Conservation (phyloP, 2,888 invertebrate genomes). For the Asteroscopus sphinx region DNA sequence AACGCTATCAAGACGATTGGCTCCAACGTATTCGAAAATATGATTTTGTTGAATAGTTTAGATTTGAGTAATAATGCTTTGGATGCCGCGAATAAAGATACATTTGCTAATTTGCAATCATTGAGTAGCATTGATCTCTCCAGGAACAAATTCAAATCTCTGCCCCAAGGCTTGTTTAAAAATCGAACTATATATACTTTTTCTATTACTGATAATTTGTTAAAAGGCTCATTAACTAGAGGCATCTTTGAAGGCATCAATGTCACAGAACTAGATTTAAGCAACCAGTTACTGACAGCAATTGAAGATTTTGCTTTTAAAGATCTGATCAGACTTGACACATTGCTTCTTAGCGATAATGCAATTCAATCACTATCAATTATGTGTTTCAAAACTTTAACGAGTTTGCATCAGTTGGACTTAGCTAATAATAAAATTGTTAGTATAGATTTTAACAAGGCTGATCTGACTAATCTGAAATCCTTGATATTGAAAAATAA, state of each 20-base stretch:
- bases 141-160: conserved; percentile 65
- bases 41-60: conserved; percentile 58
- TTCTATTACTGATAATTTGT: conserved; percentile 64
- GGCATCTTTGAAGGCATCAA: conserved; percentile 75
- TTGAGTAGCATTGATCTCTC: conserved; percentile 68
- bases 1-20: conserved; percentile 68
- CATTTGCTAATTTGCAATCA: conserved; percentile 55
- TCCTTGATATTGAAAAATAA: conserved; percentile 69
- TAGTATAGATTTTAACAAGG: conserved; percentile 69
- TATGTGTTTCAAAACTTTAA: conserved; percentile 67
- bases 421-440: conserved; percentile 73
- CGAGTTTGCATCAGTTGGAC: conserved; percentile 65
- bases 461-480: conserved; percentile 66
- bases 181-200: conserved; percentile 66
- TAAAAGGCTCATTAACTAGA: conserved; percentile 67
- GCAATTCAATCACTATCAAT: conserved; percentile 61
- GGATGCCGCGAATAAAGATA: conserved; percentile 57
- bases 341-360: conserved; percentile 72
- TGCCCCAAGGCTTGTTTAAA: conserved; percentile 72
- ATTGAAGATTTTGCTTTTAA: conserved; percentile 74
- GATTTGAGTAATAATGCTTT: conserved; percentile 70
- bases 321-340: conserved; percentile 62
- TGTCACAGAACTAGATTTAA: conserved; percentile 67
- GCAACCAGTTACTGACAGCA: conserved; percentile 65
- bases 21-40: conserved; percentile 59